Conservation (phyloP, 2,797 vertebrate genomes). For the Eulemur mongoz region DNA sequence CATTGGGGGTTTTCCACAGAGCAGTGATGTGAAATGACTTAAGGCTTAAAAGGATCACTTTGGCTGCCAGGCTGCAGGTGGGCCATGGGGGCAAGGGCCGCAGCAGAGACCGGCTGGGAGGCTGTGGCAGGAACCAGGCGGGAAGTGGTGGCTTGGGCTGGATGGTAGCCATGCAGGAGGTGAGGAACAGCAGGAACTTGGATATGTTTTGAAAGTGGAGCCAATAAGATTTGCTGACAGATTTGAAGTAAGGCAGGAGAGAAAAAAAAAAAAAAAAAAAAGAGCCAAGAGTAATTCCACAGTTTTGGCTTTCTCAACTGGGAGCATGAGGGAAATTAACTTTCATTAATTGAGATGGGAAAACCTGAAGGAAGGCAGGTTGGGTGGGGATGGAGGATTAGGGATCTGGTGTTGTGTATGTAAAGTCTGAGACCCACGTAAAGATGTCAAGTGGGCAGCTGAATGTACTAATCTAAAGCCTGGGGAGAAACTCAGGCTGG, state of each 20-base stretch:
- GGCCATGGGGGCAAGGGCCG: background rate
- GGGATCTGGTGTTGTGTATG: background rate
- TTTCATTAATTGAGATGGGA: background rate
- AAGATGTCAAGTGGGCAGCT: background rate
- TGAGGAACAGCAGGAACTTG: background rate
- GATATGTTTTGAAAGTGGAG: background rate
- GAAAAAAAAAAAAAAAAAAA: background rate
- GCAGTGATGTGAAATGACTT: background rate
- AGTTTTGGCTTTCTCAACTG: background rate
- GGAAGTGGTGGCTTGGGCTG: background rate
- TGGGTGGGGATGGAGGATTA: background rate
- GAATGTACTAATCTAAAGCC: background rate
- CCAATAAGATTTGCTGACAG: background rate
- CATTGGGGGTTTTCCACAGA: background rate
- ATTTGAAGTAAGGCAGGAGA: background rate
- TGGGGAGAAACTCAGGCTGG: background rate
- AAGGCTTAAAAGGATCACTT: background rate
- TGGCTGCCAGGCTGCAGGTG: background rate
- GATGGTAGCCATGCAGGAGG: background rate
- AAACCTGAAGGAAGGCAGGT: background rate
- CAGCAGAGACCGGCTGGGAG: background rate
- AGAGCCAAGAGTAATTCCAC: background rate
- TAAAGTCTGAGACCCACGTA: background rate
- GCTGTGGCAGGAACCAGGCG: no score
- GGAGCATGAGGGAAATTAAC: background rate